These are phyloP conservation scores for Resseliella maxima DNA, from an alignment of 2,888 invertebrate species.

Conservation along the genomic window DNA sequence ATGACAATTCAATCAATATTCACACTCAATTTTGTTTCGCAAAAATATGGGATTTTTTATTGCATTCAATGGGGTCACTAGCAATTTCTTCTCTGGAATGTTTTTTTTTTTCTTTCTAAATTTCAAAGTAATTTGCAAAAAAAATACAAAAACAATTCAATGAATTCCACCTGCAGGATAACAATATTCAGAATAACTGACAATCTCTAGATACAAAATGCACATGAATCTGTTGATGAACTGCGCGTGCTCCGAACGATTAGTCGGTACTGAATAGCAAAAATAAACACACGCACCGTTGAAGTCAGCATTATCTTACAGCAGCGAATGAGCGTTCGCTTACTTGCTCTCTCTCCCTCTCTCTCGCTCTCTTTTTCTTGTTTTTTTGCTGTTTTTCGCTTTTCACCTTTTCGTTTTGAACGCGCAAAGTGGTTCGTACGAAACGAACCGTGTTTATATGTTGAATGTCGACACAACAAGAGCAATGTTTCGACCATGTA, in stretches of 20 bases:
- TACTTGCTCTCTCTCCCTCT: neutral
- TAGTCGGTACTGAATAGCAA: conserved; percentile 53
- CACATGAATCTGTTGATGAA: conserved; percentile 9
- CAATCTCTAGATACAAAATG: neutral
- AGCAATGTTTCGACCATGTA: conserved; percentile 38
- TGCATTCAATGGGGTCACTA: no score
- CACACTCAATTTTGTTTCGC: neutral
- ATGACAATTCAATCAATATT: neutral
- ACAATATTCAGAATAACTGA: no score
- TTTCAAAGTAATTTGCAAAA: no score
- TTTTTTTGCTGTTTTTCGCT: neutral
- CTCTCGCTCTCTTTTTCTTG: neutral
- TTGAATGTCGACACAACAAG: conserved; percentile 24
- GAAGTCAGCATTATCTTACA: conserved; percentile 34
- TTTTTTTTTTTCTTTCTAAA: no score
- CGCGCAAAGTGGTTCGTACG: conserved; percentile 10
- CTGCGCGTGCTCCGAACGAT: conserved; percentile 54
- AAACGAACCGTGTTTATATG: neutral
- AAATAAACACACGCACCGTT: conserved; percentile 42
- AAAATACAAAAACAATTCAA: neutral
- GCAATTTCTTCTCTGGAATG: no score
- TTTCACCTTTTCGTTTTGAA: neutral
- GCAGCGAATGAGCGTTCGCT: neutral
- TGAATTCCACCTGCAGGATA: neutral
- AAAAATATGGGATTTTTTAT: no score